Percentiles rank a stretch among this genome's conserved stretches.
These are phyloP conservation scores for Hermetia illucens DNA, from an alignment of 1,140 invertebrate species.

Conservation along the genomic window DNA sequence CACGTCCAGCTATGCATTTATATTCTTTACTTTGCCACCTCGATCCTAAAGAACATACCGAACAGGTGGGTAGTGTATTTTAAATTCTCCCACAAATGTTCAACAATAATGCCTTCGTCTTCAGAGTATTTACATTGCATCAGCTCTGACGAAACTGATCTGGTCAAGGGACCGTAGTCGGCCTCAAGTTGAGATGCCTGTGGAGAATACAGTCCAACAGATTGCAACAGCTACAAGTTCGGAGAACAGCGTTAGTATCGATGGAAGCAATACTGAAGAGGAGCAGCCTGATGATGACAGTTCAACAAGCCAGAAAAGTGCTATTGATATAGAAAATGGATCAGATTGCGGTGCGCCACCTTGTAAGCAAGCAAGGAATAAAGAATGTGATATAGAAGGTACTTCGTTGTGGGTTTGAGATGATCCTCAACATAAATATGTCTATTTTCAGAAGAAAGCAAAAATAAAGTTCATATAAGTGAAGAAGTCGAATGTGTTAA, in stretches of 20 bases:
- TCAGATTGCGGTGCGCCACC: constrained; percentile 27
- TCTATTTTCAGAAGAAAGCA: constrained; percentile 10
- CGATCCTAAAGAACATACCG: constrained; percentile 80
- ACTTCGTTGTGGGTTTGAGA: neutral
- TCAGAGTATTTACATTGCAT: constrained; percentile 74
- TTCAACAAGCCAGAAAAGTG: constrained; percentile 25
- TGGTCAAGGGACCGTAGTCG: constrained; percentile 61
- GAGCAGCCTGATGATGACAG: constrained; percentile 39
- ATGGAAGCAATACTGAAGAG: constrained; percentile 62
- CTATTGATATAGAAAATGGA: constrained; percentile 15
- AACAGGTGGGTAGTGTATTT: constrained; percentile 45
- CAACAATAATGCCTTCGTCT: constrained; percentile 12
- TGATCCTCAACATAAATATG: constrained; percentile 2
- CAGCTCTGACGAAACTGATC: constrained; percentile 75
- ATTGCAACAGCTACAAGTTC: constrained; percentile 43
- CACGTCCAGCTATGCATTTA: constrained; percentile 73
- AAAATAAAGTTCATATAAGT: constrained; percentile 15
- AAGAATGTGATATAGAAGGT: constrained; percentile 19
- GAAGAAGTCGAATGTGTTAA: constrained; percentile 15
- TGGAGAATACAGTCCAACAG: constrained; percentile 36
- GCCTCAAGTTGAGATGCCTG: constrained; percentile 34
- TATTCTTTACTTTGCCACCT: constrained; percentile 70
- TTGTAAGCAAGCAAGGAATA: constrained; percentile 33
- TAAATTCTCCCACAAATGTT: constrained; percentile 3
- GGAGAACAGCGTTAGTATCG: constrained; percentile 58